Evolutionary conservation across 2,113 vertebrate genomes (phyloP).

Genomic region (Crocuta crocuta): DNA sequence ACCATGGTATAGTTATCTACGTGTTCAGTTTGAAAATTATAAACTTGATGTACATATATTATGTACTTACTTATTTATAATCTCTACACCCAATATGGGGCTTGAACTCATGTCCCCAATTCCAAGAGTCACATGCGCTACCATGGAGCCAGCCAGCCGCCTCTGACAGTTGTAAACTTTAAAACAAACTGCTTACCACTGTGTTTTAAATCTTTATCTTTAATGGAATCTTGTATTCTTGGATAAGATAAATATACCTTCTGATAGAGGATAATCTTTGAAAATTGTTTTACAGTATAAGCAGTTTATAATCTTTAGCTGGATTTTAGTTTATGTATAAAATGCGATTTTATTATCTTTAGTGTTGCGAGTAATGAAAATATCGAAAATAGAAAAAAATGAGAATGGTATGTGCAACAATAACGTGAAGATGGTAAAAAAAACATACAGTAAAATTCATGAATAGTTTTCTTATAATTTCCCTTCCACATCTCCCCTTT

Average conservation of each 20-base stretch:
- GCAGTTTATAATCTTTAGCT: not conserved
- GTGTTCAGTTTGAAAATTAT: not conserved
- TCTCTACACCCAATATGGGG: not conserved
- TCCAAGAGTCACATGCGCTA: not conserved
- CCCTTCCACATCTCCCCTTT: slow-evolving; percentile 26
- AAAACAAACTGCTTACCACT: not conserved
- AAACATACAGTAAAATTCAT: slow-evolving; percentile 17
- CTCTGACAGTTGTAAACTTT: not conserved
- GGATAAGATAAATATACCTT: slow-evolving; percentile 21
- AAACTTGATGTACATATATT: not conserved
- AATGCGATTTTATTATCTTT: slow-evolving; percentile 35
- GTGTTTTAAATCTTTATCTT: slow-evolving; percentile 30
- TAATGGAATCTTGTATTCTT: not conserved
- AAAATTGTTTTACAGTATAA: not conserved
- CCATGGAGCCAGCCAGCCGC: not conserved
- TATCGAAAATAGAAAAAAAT: slow-evolving; percentile 26
- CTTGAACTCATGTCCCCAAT: not conserved
- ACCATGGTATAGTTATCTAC: not conserved
- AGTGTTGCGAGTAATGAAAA: slow-evolving; percentile 32
- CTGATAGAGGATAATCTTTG: not conserved
- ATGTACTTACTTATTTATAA: not conserved
- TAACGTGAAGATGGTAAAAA: slow-evolving; percentile 39
- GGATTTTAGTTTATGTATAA: slow-evolving; percentile 43
- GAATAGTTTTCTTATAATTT: slow-evolving; percentile 52
- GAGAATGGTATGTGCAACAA: not conserved